Evolutionary conservation across 2,113 vertebrate species (phyloP), one percentile per base, ranked within the genome.

Genomic region (Neomonachus schauinslandi): DNA sequence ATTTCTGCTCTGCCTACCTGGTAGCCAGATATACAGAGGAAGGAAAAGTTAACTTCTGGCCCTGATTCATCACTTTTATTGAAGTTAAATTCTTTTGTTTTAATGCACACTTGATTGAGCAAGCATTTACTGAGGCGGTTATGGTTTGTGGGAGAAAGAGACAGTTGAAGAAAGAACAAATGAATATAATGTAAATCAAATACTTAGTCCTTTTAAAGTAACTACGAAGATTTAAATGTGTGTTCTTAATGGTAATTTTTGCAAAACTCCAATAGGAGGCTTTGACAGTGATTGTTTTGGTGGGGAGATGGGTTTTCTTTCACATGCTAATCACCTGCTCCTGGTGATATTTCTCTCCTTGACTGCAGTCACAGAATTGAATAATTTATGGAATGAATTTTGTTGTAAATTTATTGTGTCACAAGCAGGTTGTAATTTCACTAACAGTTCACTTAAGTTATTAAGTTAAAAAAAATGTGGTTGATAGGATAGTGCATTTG

Each of bases 351-450:
- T 99, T 98, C 98, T 99, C 97, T 98, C 98, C 81, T 89, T 98
- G 98, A 98, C 98, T 98, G 98, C 98, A 99, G 99, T 99, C 98
- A 98, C 67, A 0, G 98, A 98, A 99, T 99, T 99, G 99, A 99
- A 99, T 99, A 99, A 99, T 99, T 99, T 99, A 99, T 99, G 98
- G 99, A 98, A 99, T 98, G 99, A 99, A 98, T 99, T 99, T 99
- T 98, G 98, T 98, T 99, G 99, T 98, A 99, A 99, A 99, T 99
- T 99, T 99, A 99, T 99, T 99, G 98, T 99, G 99, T 99, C 99
- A 99, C 99, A 99, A 99, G 99, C 98, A 99, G 98, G 99, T 99
- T 99, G 99, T 99, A 99, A 99, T 99, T 99, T 99, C 98, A 99
- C 99, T 99, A 99, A 99, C 99, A 98, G 99, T 99, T 99, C 98